A percentile compares a stretch with the other conserved stretches of the same genome.
Evolutionary conservation across 2,888 invertebrate species (phyloP).

Genomic region (Drosophila kanekoi): DNA sequence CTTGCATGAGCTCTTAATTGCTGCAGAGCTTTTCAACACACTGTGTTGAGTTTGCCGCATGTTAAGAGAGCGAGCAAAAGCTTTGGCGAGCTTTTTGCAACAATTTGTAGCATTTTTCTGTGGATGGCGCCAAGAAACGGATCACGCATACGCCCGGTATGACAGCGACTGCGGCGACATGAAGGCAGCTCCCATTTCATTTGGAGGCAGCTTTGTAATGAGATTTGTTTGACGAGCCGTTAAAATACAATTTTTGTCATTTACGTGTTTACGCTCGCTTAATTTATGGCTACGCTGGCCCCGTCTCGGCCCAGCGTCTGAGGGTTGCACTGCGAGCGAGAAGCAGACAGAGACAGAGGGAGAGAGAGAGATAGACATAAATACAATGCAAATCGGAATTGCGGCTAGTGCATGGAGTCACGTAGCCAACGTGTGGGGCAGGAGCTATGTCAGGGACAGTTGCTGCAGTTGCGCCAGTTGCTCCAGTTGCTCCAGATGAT

Average conservation of each 20-base stretch:
- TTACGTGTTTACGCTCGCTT: slow-evolving; percentile 33
- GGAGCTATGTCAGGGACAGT: slow-evolving; percentile 27
- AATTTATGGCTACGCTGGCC: slow-evolving; percentile 56
- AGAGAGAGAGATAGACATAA: not conserved
- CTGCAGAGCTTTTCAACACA: slow-evolving; percentile 69
- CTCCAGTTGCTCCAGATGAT: slow-evolving; percentile 1
- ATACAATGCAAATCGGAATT: slow-evolving; percentile 4
- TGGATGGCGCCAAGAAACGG: slow-evolving; percentile 6
- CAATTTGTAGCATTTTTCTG: slow-evolving; percentile 14
- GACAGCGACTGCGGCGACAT: slow-evolving; percentile 4
- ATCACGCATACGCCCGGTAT: slow-evolving; percentile 24
- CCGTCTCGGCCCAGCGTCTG: slow-evolving; percentile 34
- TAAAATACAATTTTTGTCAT: slow-evolving; percentile 28
- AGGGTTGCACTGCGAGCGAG: slow-evolving; percentile 13
- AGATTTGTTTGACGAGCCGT: slow-evolving; percentile 15
- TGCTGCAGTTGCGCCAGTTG: not conserved
- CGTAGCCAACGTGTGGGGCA: not conserved
- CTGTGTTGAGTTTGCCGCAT: slow-evolving; percentile 55
- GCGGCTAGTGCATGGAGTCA: slow-evolving; percentile 7
- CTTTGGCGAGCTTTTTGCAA: slow-evolving; percentile 45
- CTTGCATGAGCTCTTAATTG: slow-evolving; percentile 2
- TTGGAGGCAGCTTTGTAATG: slow-evolving; percentile 29
- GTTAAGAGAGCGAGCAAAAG: slow-evolving; percentile 43
- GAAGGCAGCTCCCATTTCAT: not conserved
- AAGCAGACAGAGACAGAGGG: not conserved